Conservation (phyloP, 2,888 invertebrate genomes). For the Xylota segnis region DNA sequence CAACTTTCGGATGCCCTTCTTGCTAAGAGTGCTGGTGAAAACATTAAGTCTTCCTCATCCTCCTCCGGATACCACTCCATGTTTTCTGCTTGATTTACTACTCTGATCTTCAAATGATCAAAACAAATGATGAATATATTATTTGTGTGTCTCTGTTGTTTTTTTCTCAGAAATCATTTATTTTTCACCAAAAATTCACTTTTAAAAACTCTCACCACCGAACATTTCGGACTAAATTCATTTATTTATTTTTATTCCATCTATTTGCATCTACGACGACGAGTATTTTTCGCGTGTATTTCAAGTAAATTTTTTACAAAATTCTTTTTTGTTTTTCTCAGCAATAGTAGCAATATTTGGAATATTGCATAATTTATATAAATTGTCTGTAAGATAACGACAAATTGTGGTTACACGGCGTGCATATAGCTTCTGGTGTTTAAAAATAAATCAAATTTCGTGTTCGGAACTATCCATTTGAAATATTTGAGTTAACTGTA, state of each 20-base stretch:
- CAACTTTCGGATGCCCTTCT: conserved; percentile 95
- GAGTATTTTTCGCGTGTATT: neutral
- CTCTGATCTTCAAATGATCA: conserved; percentile 9
- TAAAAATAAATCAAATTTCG: conserved; percentile 62
- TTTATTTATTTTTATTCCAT: conserved; percentile 59
- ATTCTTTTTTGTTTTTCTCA: neutral
- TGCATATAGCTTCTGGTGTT: conserved; percentile 37
- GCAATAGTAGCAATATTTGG: conserved; percentile 39
- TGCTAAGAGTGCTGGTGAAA: conserved; percentile 94
- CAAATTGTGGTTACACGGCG: conserved; percentile 37
- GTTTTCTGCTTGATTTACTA: conserved; percentile 26
- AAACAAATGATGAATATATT: neutral
- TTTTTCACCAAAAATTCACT: conserved; percentile 45
- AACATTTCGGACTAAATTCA: conserved; percentile 33
- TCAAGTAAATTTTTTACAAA: conserved; percentile 29
- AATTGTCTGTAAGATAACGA: conserved; percentile 25
- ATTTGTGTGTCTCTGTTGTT: conserved; percentile 7
- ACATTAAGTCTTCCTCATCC: conserved; percentile 94
- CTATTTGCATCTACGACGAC: neutral
- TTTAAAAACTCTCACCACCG: conserved; percentile 44
- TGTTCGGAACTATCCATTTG: conserved; percentile 30
- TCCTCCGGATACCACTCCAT: conserved; percentile 93
- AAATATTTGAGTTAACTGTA: conserved; percentile 33
- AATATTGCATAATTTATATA: conserved; percentile 71
- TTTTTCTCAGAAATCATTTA: conserved; percentile 2